These are phyloP conservation scores for Catamblyrhynchus diadema DNA, from an alignment of 2,797 vertebrate genomes.

Conservation along the genomic window DNA sequence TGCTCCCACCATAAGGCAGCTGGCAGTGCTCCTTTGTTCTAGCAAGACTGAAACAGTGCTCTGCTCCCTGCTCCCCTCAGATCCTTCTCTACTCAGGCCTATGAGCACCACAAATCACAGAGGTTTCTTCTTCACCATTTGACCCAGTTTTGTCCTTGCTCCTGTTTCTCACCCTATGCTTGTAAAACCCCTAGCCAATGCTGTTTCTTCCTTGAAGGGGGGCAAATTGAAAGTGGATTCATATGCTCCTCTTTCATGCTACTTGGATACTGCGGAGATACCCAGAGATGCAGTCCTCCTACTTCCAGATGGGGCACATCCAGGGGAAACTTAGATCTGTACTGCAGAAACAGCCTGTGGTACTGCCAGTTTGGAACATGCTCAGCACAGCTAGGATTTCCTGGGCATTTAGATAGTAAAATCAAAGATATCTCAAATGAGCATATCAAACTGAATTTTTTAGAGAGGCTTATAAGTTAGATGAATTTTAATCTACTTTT, in stretches of 20 bases:
- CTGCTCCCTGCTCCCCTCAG: neutral
- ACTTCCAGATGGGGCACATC: neutral
- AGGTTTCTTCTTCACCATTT: neutral
- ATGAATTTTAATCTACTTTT: constrained; percentile 5
- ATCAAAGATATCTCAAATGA: neutral
- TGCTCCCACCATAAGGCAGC: fast-evolving
- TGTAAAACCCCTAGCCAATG: neutral
- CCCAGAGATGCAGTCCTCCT: neutral
- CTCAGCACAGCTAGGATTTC: neutral
- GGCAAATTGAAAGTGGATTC: neutral
- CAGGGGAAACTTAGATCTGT: neutral
- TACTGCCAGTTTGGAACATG: neutral
- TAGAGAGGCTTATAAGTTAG: neutral
- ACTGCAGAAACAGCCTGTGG: neutral
- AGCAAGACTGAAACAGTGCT: neutral
- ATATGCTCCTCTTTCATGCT: neutral
- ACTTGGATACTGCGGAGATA: neutral
- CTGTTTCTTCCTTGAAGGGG: neutral
- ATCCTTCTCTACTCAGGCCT: neutral
- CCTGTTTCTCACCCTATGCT: neutral
- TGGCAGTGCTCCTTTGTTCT: neutral
- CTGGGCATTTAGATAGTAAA: neutral
- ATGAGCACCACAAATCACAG: neutral
- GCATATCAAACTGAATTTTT: constrained; percentile 5
- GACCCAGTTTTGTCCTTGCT: neutral